Conservation (phyloP, 2,797 vertebrate species). For the Microctenopoma steveboyesi region DNA sequence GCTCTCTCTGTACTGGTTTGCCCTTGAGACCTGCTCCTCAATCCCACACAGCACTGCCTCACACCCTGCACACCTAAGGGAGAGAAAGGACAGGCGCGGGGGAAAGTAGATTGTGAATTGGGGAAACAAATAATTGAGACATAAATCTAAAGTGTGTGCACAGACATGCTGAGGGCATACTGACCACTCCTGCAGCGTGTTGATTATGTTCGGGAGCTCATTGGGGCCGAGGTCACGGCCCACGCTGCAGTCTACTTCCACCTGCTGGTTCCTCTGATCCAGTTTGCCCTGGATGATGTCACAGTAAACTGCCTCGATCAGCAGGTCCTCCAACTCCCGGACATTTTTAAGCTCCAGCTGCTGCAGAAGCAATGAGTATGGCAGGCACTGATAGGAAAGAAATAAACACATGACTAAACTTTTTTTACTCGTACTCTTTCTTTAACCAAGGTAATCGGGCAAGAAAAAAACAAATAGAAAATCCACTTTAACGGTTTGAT, state of each 20-base stretch:
- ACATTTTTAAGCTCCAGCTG: slow-evolving; percentile 98
- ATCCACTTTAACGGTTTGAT: slow-evolving; percentile 35
- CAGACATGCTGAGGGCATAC: slow-evolving; percentile 40
- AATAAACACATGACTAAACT: neutral
- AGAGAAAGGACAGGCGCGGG: neutral
- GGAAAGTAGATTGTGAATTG: neutral
- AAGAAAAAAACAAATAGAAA: slow-evolving; percentile 19
- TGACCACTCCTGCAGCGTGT: slow-evolving; percentile 98
- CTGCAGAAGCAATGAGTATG: slow-evolving; percentile 96
- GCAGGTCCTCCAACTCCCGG: slow-evolving; percentile 96
- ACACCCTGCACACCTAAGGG: slow-evolving; percentile 92
- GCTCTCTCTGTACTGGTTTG: slow-evolving; percentile 95
- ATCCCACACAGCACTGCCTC: slow-evolving; percentile 95
- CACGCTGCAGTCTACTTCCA: slow-evolving; percentile 98
- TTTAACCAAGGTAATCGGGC: slow-evolving; percentile 31
- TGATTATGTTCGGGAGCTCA: slow-evolving; percentile 95
- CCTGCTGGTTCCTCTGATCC: slow-evolving; percentile 98
- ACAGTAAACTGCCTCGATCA: slow-evolving; percentile 98
- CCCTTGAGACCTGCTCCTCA: slow-evolving; percentile 94
- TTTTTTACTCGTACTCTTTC: slow-evolving; percentile 15
- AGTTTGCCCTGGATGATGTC: slow-evolving; percentile 99
- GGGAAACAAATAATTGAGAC: slow-evolving; percentile 30
- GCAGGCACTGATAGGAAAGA: slow-evolving; percentile 88
- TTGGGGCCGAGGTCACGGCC: slow-evolving; percentile 97
- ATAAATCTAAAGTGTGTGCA: slow-evolving; percentile 23